Evolutionary conservation across 2,888 invertebrate species (phyloP).

Genomic region (Digitonthophagus gazella): DNA sequence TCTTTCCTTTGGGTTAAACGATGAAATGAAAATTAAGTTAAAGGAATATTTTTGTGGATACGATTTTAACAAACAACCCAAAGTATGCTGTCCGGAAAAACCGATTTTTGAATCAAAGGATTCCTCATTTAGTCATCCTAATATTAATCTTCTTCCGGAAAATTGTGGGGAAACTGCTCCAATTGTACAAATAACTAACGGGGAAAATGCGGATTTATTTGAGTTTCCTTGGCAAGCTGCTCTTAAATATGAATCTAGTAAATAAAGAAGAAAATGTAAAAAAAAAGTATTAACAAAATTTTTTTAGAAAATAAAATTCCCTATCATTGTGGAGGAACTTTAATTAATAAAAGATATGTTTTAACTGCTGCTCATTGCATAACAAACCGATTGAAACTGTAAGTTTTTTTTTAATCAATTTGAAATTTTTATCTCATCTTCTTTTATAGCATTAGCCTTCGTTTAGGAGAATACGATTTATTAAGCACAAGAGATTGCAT

Average conservation of each 20-base stretch:
- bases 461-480: constrained; percentile 61
- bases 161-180: constrained; percentile 58
- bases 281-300: background rate
- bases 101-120: too few species aligned
- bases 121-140: too few species aligned
- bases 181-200: constrained; percentile 58
- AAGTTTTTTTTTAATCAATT: constrained; percentile 5
- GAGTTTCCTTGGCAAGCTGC: constrained; percentile 78
- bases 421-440: background rate
- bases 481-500: constrained; percentile 51
- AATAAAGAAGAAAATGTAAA: background rate
- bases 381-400: constrained; percentile 12
- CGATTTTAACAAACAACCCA: background rate
- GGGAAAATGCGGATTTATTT: constrained; percentile 58
- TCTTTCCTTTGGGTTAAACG: background rate
- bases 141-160: constrained; percentile 3
- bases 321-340: constrained; percentile 51
- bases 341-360: constrained; percentile 52
- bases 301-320: constrained; percentile 31
- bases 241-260: constrained; percentile 56
- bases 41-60: constrained; percentile 8
- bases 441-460: constrained; percentile 53
- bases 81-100: constrained; percentile 25
- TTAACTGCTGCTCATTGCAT: constrained; percentile 62
- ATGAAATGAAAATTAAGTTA: background rate